A percentile compares a stretch with the other conserved stretches of the same genome.
phyloP scores from a whole-genome alignment of 2,888 invertebrate species.

The Drosophila prolongata region DNA sequence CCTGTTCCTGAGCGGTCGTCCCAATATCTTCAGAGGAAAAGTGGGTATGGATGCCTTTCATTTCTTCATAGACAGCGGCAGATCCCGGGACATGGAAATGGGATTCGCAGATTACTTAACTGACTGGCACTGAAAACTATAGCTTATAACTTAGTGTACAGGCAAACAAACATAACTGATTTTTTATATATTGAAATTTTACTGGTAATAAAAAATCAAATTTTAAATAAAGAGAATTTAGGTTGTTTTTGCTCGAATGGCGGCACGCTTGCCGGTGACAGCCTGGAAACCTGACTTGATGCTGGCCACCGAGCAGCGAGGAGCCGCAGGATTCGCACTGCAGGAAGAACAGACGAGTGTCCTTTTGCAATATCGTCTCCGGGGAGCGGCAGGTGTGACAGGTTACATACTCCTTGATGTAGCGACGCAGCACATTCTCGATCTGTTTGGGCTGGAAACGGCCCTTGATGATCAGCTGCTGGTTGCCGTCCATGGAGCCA shows the following conservation, averaged over 20 bases:
- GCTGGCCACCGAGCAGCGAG: conserved; percentile 98
- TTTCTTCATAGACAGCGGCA: conserved; percentile 50
- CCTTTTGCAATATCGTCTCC: conserved; percentile 99
- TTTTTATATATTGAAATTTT: conserved; percentile 62
- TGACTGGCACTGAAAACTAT: conserved; percentile 60
- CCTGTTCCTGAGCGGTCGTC: conserved; percentile 63
- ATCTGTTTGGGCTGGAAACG: conserved; percentile 99
- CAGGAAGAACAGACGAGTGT: conserved; percentile 98
- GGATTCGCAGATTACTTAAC: conserved; percentile 70
- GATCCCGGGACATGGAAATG: conserved; percentile 68
- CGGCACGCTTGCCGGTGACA: conserved; percentile 98
- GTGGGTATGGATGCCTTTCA: conserved; percentile 50
- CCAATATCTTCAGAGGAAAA: conserved; percentile 44
- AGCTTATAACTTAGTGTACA: neutral
- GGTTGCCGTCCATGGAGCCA: conserved; percentile 99
- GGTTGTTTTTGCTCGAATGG: conserved; percentile 95
- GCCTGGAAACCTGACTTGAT: conserved; percentile 99
- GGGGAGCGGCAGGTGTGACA: conserved; percentile 99
- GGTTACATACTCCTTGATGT: conserved; percentile 99
- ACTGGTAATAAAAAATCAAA: conserved; percentile 65
- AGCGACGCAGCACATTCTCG: conserved; percentile 98
- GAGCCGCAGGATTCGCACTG: conserved; percentile 99
- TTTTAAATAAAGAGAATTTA: conserved; percentile 68
- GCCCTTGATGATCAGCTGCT: conserved; percentile 99
- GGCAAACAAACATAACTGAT: neutral